Evolutionary conservation across 2,797 vertebrate genomes (phyloP), one percentile per base, ranked within the genome.

Genomic region (Acestrorhynchus altus): DNA sequence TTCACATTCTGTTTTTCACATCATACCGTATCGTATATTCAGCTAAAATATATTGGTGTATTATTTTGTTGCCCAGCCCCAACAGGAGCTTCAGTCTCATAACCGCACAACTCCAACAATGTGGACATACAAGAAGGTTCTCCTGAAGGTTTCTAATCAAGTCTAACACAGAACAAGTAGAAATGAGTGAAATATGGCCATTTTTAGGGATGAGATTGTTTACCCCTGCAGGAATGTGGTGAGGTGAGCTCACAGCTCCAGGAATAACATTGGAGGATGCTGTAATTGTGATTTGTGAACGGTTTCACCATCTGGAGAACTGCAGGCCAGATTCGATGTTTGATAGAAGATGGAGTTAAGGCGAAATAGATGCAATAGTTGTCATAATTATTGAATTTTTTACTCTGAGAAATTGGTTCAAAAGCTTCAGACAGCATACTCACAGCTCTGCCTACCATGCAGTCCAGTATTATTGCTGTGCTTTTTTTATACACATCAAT

Each of bases 401-500:
- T 22, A 40, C 24, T 9, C 18, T 42, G 22, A 8, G 26, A 71
- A 57, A 42, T 9, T 28, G 0, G n/a, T 10, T 18, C n/a, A 35
- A 39, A 61, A 40, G 31, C 59, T 61, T 61, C 59, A 35, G 40
- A 35, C 31, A 39, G 35, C 59, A 61, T 18, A 22, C 22, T 13
- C 22, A 10, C 54, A 28, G 26, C 1, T 11, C 54, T 28, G 15
- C 54, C 54, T 44, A 7, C 61, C 18, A 31, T n/a, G 4, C 57
- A 40, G 20, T 44, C 35, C 31, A 31, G 40, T 35, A 20, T 39
- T 35, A 20, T 39, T 7, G n/a, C 61, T 40, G 18, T 11, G 39
- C 39, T 64, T 64, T 40, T 12, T 64, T 64, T 64, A 65, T 65
- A 8, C 4, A 10, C 61, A 64, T 64, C 61, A 64, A 64, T 64